A percentile compares a stretch with the other conserved stretches of the same genome.
phyloP scores from a whole-genome alignment of 1,140 invertebrate species.

The Neodiprion lecontei region DNA sequence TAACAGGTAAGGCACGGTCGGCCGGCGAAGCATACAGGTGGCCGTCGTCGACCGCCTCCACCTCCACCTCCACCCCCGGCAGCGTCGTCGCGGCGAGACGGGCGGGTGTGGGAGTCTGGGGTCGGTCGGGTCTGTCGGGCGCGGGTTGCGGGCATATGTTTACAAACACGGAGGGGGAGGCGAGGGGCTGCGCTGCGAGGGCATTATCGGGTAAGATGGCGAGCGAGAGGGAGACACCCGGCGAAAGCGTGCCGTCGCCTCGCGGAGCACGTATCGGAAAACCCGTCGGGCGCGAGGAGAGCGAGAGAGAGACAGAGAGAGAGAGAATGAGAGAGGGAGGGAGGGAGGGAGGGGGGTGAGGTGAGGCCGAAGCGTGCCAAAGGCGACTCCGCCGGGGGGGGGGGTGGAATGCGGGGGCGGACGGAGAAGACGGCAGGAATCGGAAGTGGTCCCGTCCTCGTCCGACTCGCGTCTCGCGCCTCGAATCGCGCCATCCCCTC shows the following conservation, averaged over 20 bases:
- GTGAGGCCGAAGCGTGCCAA: constrained; percentile 11
- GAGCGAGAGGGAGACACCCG: constrained; percentile 20
- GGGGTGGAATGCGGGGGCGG: constrained; percentile 14
- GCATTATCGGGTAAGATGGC: constrained; percentile 29
- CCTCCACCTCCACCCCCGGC: background rate
- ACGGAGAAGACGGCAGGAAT: constrained; percentile 21
- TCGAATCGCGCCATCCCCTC: background rate
- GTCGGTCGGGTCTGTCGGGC: constrained; percentile 20
- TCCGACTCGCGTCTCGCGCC: background rate
- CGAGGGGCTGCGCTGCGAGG: constrained; percentile 9
- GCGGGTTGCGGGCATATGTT: constrained; percentile 40
- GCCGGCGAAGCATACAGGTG: constrained; percentile 61
- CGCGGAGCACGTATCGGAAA: constrained; percentile 39
- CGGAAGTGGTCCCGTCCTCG: background rate
- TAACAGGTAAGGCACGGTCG: constrained; percentile 61
- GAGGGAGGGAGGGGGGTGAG: constrained; percentile 11
- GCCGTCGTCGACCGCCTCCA: constrained; percentile 36
- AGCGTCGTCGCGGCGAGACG: constrained; percentile 3
- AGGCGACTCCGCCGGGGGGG: constrained; percentile 20
- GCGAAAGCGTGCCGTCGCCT: background rate
- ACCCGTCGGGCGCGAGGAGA: constrained; percentile 28
- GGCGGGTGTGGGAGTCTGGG: background rate
- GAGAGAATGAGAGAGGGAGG: background rate
- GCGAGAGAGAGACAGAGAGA: background rate
- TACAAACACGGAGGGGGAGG: constrained; percentile 37